Conservation (phyloP, 1,140 invertebrate species). For the Drosophila prosaltans region DNA sequence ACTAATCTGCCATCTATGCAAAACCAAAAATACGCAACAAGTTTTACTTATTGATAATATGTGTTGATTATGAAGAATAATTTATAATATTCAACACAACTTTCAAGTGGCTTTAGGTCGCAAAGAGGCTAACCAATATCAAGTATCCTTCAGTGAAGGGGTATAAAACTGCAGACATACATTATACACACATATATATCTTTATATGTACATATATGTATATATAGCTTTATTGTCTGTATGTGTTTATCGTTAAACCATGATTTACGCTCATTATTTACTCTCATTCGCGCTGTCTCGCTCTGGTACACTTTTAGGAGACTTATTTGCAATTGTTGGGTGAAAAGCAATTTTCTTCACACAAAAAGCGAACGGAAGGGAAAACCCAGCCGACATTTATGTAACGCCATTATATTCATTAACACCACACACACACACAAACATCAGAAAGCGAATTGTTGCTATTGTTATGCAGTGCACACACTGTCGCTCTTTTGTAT, state of each 20-base stretch:
- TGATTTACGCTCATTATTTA: slow-evolving; percentile 81
- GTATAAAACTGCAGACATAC: neutral
- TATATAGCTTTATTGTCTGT: neutral
- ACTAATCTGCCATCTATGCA: too few relatives aligned
- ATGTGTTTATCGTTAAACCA: slow-evolving; percentile 75
- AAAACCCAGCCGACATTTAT: slow-evolving; percentile 60
- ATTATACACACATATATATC: neutral
- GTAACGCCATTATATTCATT: slow-evolving; percentile 81
- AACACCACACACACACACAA: slow-evolving; percentile 46
- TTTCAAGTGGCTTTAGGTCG: too few relatives aligned
- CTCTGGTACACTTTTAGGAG: slow-evolving; percentile 5
- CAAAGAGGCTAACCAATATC: neutral
- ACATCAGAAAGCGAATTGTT: slow-evolving; percentile 62
- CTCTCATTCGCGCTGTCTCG: slow-evolving; percentile 9
- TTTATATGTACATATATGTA: neutral
- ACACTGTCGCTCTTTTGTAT: slow-evolving; percentile 27
- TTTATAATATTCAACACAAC: too few relatives aligned
- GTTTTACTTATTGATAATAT: too few relatives aligned
- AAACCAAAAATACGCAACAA: too few relatives aligned
- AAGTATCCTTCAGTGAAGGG: slow-evolving; percentile 1
- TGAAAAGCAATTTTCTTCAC: slow-evolving; percentile 59
- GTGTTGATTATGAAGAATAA: too few relatives aligned
- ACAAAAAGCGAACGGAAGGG: slow-evolving; percentile 58
- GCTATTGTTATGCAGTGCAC: slow-evolving; percentile 76
- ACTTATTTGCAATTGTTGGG: slow-evolving; percentile 44